A percentile compares a stretch with the other conserved stretches of the same genome.
phyloP scores from a whole-genome alignment of 2,888 invertebrate genomes.

The Acrobeloides nanus region DNA sequence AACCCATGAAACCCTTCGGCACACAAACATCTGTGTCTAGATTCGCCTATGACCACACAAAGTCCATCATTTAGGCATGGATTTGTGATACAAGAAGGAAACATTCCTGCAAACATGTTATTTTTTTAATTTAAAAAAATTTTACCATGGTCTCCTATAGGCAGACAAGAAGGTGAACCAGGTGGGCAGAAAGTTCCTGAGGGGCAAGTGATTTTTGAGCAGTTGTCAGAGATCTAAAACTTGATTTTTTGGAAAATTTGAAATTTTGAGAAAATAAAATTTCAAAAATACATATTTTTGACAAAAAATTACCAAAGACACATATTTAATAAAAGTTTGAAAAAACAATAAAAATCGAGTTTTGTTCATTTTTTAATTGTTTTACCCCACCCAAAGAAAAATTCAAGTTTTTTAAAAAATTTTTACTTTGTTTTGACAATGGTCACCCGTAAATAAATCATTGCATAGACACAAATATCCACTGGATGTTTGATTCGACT shows the following conservation, averaged over 20 bases:
- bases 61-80: conserved; percentile 20
- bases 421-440: conserved; percentile 19
- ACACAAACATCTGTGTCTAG: conserved; percentile 16
- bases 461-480: conserved; percentile 24
- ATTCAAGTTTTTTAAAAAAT: conserved; percentile 1
- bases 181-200: conserved; percentile 14
- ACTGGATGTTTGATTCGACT: conserved; percentile 13
- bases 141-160: conserved; percentile 12
- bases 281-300: not conserved
- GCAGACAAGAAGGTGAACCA: conserved; percentile 12
- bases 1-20: conserved; percentile 16
- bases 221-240: conserved; percentile 17
- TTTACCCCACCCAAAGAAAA: conserved; percentile 1
- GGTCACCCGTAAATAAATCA: conserved; percentile 13
- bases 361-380: conserved; percentile 9
- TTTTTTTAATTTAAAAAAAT: not conserved
- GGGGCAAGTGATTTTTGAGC: conserved; percentile 8
- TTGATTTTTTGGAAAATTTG: not conserved
- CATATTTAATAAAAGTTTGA: not conserved
- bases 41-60: conserved; percentile 13
- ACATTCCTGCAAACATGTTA: conserved; percentile 7
- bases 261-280: not conserved
- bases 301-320: not conserved
- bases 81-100: conserved; percentile 13
- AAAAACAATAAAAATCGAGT: not conserved